Conservation (phyloP, 2,113 vertebrate species). For the Rissa tridactyla region DNA sequence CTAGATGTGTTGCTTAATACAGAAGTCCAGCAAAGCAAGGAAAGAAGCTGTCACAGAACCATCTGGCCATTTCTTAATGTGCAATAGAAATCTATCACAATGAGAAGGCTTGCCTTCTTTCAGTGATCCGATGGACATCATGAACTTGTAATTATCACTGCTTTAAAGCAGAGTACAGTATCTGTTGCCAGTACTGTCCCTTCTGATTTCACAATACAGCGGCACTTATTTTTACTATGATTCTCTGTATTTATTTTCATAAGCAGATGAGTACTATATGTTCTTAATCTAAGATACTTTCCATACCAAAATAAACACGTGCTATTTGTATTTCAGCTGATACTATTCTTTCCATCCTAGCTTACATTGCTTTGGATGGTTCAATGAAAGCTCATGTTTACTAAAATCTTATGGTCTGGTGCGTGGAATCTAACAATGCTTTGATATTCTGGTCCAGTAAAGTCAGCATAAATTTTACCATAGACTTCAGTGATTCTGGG, state of each 20-base stretch:
- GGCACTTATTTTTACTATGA: not conserved
- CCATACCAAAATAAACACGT: not conserved
- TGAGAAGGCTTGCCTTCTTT: not conserved
- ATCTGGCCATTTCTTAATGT: not conserved
- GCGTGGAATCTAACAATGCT: not conserved
- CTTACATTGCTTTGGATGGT: not conserved
- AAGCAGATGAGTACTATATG: not conserved
- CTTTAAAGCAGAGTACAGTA: not conserved
- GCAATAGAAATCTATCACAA: not conserved
- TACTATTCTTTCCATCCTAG: not conserved
- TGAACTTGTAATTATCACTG: not conserved
- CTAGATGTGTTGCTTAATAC: not conserved
- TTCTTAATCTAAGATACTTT: not conserved
- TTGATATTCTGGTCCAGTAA: not conserved
- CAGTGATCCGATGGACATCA: not conserved
- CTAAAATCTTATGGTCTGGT: not conserved
- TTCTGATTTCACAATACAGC: not conserved
- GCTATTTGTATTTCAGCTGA: not conserved
- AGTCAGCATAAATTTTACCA: not conserved
- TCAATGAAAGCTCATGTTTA: not conserved
- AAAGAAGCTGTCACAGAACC: not conserved
- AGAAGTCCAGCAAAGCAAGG: not conserved
- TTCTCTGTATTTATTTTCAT: not conserved
- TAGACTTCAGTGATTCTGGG: not conserved
- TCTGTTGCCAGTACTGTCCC: not conserved